Percentiles rank a stretch among this genome's conserved stretches.
Conservation (phyloP, 2,797 vertebrate genomes). For the Tenualosa thibaudeaui region DNA sequence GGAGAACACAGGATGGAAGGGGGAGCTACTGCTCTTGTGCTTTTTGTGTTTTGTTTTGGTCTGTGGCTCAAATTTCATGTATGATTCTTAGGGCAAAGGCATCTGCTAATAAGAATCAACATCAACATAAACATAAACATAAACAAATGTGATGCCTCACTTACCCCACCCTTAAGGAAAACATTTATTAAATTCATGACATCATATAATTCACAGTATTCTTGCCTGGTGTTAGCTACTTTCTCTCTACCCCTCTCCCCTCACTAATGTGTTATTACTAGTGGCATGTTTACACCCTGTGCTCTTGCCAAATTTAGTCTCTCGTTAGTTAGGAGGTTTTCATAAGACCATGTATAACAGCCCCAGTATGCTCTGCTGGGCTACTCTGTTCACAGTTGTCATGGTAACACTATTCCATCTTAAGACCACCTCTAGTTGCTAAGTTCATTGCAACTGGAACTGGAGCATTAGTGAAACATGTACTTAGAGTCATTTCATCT, state of each 20-base stretch:
- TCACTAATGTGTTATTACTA: not conserved
- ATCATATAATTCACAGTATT: not conserved
- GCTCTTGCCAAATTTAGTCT: constrained; percentile 67
- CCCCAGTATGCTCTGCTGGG: constrained; percentile 49
- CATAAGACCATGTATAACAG: constrained; percentile 57
- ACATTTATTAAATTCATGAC: not conserved
- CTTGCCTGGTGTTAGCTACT: not conserved
- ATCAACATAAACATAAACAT: too few relatives aligned
- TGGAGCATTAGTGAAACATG: constrained; percentile 2
- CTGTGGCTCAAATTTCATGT: too few relatives aligned
- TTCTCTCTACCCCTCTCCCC: not conserved
- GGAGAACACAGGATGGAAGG: too few relatives aligned
- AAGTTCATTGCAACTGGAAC: not conserved
- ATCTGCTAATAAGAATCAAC: too few relatives aligned
- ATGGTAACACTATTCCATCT: constrained; percentile 55
- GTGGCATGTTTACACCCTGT: constrained; percentile 59
- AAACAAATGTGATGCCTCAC: too few relatives aligned
- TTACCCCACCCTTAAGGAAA: not conserved
- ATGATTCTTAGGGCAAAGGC: too few relatives aligned
- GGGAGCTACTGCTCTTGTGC: too few relatives aligned
- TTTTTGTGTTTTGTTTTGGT: too few relatives aligned
- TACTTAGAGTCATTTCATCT: not conserved
- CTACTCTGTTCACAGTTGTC: constrained; percentile 62
- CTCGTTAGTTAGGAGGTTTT: constrained; percentile 73
- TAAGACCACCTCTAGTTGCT: not conserved